Base-by-base conservation (phyloP, 2,888 invertebrate genomes). In the Lomographa bimaculata region DNA sequence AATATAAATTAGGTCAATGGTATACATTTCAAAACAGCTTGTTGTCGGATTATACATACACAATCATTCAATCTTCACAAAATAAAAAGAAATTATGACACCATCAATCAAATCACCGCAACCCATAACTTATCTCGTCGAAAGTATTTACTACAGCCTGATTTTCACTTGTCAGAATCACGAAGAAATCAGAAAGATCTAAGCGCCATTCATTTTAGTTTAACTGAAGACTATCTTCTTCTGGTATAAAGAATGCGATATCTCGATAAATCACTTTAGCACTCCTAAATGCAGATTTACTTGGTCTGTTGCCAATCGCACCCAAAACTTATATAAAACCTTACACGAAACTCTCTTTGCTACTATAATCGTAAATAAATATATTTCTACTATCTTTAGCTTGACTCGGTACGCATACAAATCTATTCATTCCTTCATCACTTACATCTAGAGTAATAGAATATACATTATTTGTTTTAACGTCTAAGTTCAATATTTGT, bases 401-500 rank as follows among this genome's bases (percentile, higher is more conserved):
- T 43, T 72, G 75, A 50, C 72, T 65, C 46, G 87, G 87, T 50
- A 86, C 79, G 59, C 85, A 89, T 23, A 87, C 82, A 60, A 85
- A 87, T 54, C 74, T 83, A 49, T 81, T 86, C 45, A 58, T 78
- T 25, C 75, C 71, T 36, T 86, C 86, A 35, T 84, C 83, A 45
- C 71, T 84, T 64, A 86, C 79, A 57, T 87, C 87, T 78, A 89
- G 68, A 30, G 85, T 89, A 64, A 87, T 85, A 49, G 87, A 84
- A 79, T 87, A 86, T 23, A 87, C 86, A 70, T 78, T 84, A 60
- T 87, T 87, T 27, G 85, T 87, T 60, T 87, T 89, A 60, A 82
- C 78, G 65, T 89, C 89, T 84, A 89, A 58, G 59, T 89, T 89
- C 52, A 89, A 74, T 83, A 89, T 87, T 76, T 89, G 89, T 79